These are phyloP conservation scores for Aegithalos caudatus DNA, from an alignment of 2,113 vertebrate genomes.

Conservation along the genomic window DNA sequence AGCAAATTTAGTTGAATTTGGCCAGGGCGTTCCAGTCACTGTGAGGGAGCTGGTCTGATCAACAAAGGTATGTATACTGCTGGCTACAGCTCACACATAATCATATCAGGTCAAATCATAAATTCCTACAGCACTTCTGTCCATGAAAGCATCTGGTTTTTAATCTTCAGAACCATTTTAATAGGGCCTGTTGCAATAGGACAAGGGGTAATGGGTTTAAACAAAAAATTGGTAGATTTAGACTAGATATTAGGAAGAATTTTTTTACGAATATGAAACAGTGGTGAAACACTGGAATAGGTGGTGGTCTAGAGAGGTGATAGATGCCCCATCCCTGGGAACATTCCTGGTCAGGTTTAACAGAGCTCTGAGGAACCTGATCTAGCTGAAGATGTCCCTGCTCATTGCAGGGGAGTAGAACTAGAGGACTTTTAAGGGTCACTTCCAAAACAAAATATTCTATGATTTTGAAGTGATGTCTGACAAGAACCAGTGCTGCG, in stretches of 20 bases:
- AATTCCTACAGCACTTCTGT: background rate
- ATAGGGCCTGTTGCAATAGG: background rate
- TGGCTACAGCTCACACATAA: background rate
- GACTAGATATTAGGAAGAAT: background rate
- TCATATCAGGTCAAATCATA: background rate
- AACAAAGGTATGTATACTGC: background rate
- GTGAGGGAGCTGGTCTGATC: background rate
- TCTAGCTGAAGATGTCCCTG: background rate
- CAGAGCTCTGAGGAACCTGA: background rate
- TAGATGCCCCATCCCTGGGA: background rate
- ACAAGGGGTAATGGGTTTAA: background rate
- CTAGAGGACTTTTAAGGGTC: background rate
- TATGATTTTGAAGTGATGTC: background rate
- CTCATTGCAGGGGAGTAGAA: background rate
- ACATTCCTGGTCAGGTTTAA: background rate
- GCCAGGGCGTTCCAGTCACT: background rate
- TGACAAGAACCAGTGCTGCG: background rate
- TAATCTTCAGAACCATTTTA: background rate
- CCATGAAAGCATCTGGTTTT: background rate
- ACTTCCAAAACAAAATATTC: background rate
- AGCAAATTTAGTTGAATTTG: background rate
- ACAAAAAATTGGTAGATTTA: background rate
- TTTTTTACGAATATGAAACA: background rate
- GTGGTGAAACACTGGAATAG: background rate
- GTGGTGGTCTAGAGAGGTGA: background rate